phyloP scores from a whole-genome alignment of 2,113 vertebrate species.

The Paralichthys olivaceus region DNA sequence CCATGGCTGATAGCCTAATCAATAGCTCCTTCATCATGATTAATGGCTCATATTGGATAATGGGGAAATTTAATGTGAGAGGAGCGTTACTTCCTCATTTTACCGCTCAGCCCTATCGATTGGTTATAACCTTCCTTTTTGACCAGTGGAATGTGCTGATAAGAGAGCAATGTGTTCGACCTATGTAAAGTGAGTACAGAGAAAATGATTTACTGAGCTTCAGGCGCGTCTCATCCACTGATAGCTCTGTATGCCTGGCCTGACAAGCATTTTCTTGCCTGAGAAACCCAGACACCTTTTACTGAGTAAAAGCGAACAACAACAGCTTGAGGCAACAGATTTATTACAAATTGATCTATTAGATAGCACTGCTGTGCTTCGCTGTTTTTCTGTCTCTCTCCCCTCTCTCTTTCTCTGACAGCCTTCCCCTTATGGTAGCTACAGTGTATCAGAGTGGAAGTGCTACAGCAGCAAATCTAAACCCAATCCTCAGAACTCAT shows the following conservation, averaged over 20 bases:
- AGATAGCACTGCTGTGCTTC: constrained; percentile 81
- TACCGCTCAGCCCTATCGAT: constrained; percentile 58
- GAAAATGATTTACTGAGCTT: constrained; percentile 74
- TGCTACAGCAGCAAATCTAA: constrained; percentile 81
- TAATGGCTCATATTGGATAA: constrained; percentile 73
- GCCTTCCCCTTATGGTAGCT: constrained; percentile 73
- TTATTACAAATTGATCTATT: constrained; percentile 89
- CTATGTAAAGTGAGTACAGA: constrained; percentile 66
- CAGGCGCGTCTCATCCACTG: constrained; percentile 63
- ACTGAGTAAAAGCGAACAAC: constrained; percentile 80
- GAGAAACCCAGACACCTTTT: constrained; percentile 83
- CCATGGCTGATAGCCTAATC: constrained; percentile 61
- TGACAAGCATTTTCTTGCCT: constrained; percentile 79
- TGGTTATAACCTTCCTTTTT: constrained; percentile 40
- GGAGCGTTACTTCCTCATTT: constrained; percentile 72
- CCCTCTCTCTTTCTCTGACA: constrained; percentile 59
- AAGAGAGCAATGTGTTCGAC: constrained; percentile 55
- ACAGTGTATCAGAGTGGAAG: constrained; percentile 78
- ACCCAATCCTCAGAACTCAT: constrained; percentile 81
- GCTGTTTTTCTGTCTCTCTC: constrained; percentile 61
- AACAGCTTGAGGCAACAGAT: constrained; percentile 87
- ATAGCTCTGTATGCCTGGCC: constrained; percentile 70
- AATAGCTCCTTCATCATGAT: constrained; percentile 75
- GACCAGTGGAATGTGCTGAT: constrained; percentile 66
- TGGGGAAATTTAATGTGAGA: constrained; percentile 70